Base-by-base conservation (phyloP, 53 echinoderm and acorn worm genomes). In the Hippasteria phrygiana region DNA sequence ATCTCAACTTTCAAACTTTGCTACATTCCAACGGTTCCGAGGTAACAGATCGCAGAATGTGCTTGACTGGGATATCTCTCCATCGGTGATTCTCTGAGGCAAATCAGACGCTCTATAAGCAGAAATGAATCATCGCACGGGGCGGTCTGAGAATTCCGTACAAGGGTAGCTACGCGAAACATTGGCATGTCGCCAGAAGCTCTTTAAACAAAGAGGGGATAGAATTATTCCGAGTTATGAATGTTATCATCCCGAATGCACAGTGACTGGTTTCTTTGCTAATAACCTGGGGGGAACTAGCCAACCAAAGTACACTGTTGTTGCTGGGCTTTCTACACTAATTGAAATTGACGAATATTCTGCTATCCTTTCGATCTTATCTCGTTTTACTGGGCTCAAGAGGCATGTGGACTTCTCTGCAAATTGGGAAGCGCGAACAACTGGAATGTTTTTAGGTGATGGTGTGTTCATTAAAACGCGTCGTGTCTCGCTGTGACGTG, bases 381-480 rank as follows among this genome's bases (percentile, higher is more conserved):
- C 48, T 48, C 14, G 48, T 48, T 48, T 14, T 48, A 10, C 48
- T 48, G 8, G 8, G 48, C 48, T 48, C 48, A 48, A 48, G 48
- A 48, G 48, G 48, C 48, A 48, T 14, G 48, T 48, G 8, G 48
- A 14, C 48, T n/a, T n/a, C n/a, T n/a, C n/a, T n/a, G n/a, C n/a
- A n/a, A n/a, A n/a, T n/a, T n/a, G n/a, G n/a, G n/a, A n/a, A n/a
- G n/a, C n/a, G n/a, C n/a, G n/a, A n/a, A n/a, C n/a, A n/a, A n/a
- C n/a, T n/a, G n/a, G n/a, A n/a, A n/a, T n/a, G n/a, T n/a, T n/a
- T n/a, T n/a, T n/a, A n/a, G n/a, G n/a, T 36, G 69, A 67, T 13
- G 69, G 69, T 34, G 69, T 36, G 69, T 35, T 67, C 32, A 67
- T 67, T 67, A 67, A 67, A 67, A 67, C 33, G 69, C 69, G 69